Evolutionary conservation across 2,797 vertebrate species (phyloP).

Genomic region (Sparus aurata): DNA sequence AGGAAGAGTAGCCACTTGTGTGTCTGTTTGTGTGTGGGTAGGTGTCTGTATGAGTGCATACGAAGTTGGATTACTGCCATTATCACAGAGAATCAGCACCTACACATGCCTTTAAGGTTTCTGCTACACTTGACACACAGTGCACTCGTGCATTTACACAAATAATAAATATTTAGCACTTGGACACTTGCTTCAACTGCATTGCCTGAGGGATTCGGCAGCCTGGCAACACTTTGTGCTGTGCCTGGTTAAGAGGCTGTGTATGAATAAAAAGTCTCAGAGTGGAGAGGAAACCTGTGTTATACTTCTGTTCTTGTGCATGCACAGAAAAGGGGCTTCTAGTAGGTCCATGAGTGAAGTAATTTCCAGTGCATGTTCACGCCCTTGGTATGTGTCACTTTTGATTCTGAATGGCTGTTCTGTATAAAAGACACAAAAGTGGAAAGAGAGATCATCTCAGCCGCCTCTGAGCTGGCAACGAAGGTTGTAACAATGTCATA

Average conservation of each 20-base stretch:
- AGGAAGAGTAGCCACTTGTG: slow-evolving; percentile 1
- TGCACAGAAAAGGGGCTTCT: neutral
- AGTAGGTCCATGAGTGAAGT: neutral
- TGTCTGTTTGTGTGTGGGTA: slow-evolving; percentile 1
- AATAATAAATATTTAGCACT: slow-evolving; percentile 54
- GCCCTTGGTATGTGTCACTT: neutral
- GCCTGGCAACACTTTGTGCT: slow-evolving; percentile 19
- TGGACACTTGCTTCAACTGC: slow-evolving; percentile 31
- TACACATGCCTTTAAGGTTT: slow-evolving; percentile 40
- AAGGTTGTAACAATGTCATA: too few species aligned
- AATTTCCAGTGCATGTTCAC: neutral
- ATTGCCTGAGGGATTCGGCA: slow-evolving; percentile 35
- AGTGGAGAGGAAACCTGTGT: slow-evolving; percentile 14
- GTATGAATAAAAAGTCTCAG: slow-evolving; percentile 16
- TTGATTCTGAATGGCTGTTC: too few species aligned
- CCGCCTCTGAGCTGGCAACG: too few species aligned
- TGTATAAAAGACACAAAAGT: too few species aligned
- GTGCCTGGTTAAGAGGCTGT: slow-evolving; percentile 12
- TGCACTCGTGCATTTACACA: slow-evolving; percentile 28
- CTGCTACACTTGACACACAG: slow-evolving; percentile 23
- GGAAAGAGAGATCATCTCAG: too few species aligned
- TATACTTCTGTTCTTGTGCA: slow-evolving; percentile 9
- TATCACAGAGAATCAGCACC: slow-evolving; percentile 25
- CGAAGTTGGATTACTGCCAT: slow-evolving; percentile 43
- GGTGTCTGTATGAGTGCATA: slow-evolving; percentile 16